Evolutionary conservation across 2,113 vertebrate species (phyloP).

Genomic region (Nycticorax nycticorax): DNA sequence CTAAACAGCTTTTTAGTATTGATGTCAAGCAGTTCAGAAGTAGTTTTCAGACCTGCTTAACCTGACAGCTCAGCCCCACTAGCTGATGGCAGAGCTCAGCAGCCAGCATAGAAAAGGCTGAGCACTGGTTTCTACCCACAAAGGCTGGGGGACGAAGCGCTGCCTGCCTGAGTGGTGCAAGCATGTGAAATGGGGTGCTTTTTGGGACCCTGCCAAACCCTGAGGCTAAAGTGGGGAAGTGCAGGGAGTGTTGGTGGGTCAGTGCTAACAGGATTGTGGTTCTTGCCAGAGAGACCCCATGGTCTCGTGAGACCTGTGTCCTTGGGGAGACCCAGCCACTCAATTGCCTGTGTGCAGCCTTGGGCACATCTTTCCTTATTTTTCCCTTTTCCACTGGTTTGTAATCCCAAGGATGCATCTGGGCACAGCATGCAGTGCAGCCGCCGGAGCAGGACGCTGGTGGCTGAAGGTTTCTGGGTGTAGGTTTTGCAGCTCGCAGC

Average conservation of each 20-base stretch:
- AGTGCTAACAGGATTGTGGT: background rate
- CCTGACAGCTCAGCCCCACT: background rate
- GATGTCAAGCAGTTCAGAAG: conserved; percentile 12
- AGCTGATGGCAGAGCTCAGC: background rate
- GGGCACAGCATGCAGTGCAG: background rate
- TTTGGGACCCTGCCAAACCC: background rate
- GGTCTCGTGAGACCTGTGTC: too few species aligned
- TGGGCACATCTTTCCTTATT: background rate
- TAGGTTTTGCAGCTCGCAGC: background rate
- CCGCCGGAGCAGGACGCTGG: fast-evolving
- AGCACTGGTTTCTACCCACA: fast-evolving
- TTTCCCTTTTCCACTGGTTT: background rate
- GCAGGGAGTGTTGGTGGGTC: background rate
- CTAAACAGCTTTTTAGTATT: conserved; percentile 13
- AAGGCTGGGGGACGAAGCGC: fast-evolving
- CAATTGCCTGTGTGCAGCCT: fast-evolving
- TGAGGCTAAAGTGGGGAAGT: background rate
- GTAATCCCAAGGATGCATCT: fast-evolving
- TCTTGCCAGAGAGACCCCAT: background rate
- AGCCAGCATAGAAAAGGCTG: background rate
- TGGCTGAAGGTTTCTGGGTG: background rate
- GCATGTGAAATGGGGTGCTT: fast-evolving
- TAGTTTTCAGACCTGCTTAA: background rate
- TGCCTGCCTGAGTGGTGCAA: background rate
- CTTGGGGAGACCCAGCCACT: background rate